Conservation (phyloP, 2,797 vertebrate genomes). For the Microcaecilia unicolor region DNA sequence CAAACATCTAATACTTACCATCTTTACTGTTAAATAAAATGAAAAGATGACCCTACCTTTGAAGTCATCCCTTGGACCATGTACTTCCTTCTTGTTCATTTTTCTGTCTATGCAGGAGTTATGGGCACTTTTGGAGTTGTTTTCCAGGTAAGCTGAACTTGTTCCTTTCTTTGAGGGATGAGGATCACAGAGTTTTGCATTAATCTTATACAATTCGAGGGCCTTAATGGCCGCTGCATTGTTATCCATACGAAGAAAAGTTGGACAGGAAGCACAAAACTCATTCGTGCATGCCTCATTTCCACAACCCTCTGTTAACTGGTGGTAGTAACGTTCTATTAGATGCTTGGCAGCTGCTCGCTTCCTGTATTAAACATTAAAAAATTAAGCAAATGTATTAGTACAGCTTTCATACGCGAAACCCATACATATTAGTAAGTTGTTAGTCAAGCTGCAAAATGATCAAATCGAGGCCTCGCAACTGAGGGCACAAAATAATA, state of each 20-base stretch:
- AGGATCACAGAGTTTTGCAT: conserved; percentile 95
- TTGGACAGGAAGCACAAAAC: conserved; percentile 88
- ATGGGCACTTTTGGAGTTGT: conserved; percentile 69
- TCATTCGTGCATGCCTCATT: conserved; percentile 97
- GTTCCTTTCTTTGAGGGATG: conserved; percentile 94
- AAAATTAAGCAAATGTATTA: conserved; percentile 66
- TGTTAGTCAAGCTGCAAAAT: no score
- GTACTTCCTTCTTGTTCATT: conserved; percentile 73
- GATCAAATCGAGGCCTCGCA: no score
- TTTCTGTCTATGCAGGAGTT: conserved; percentile 70
- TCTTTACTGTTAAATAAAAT: no score
- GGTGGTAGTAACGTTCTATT: conserved; percentile 98
- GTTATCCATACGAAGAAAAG: conserved; percentile 91
- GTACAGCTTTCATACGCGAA: conserved; percentile 46
- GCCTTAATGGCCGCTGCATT: conserved; percentile 94
- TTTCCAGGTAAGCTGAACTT: conserved; percentile 83
- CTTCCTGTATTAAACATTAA: conserved; percentile 86
- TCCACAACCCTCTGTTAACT: conserved; percentile 98
- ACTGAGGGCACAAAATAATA: no score
- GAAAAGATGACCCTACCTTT: conserved; percentile 81
- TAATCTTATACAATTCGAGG: conserved; percentile 94
- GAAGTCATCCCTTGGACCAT: conserved; percentile 73
- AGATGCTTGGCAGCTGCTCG: conserved; percentile 98
- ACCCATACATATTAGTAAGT: conserved; percentile 42
- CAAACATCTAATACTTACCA: no score